Base-by-base conservation (phyloP, 2,113 vertebrate genomes). In the Tyrannus savana region DNA sequence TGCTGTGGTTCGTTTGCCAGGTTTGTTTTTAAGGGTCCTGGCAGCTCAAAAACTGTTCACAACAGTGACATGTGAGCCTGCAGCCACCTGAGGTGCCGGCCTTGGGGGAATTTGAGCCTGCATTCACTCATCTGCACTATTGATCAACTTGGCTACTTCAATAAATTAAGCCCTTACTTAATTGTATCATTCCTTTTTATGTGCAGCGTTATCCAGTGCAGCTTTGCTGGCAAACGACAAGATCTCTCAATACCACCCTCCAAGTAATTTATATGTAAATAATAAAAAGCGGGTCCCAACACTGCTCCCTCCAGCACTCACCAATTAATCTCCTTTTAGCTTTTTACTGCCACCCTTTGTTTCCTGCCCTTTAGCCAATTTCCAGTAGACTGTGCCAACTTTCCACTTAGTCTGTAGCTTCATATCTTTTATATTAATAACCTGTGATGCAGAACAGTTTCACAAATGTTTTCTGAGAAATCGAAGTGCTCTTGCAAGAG, bases 251-350 rank as follows among this genome's bases (percentile, higher is more conserved):
- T 96, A 90, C 84, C 89, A 90, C 89, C 94, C 94, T 97, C 84
- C 93, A 95, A 94, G 88, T 95, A 96, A 97, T 97, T 97, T 97
- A 97, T 95, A 97, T 97, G 97, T 97, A 97, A 97, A 97, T 98
- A 98, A 97, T 96, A 96, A 97, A 98, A 97, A 97, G 83, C 76
- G 53, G 63, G 96, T 97, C 86, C 83, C 90, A 95, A 93, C 90
- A 86, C 53, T 78, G 58, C 75, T 97, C 97, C 93, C 93, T 47
- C 87, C 93, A 96, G 97, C 92, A 85, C 85, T 96, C 89, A 90
- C 82, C 97, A 97, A 96, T 98, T 97, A 98, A 97, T 96, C 92
- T 96, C 97, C 96, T 98, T 97, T 97, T 92, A 97, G 97, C 89
- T 96, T 97, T 96, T 96, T 93, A 98, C 87, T 92, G 94, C 94